Conservation (phyloP, 2,888 invertebrate genomes). For the Ceraclea dissimilis region DNA sequence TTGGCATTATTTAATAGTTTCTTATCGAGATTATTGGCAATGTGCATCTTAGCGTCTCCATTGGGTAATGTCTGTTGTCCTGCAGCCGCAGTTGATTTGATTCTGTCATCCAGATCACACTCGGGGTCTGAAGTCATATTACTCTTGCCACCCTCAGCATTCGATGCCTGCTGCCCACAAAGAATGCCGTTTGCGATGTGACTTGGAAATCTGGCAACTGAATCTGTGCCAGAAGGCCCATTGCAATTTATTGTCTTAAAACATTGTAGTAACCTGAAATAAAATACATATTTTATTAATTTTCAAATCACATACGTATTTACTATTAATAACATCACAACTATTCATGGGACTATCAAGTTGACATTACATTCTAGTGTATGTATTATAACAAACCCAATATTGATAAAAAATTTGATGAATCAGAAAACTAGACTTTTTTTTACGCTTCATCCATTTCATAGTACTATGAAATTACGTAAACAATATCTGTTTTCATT, state of each 20-base stretch:
- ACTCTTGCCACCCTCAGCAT: background rate
- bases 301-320: too few species aligned
- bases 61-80: constrained; percentile 23
- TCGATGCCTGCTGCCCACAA: background rate
- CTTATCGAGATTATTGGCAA: constrained; percentile 35
- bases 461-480: too few species aligned
- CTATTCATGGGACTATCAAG: too few species aligned
- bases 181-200: constrained; percentile 31
- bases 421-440: too few species aligned
- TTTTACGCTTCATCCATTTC: too few species aligned
- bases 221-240: constrained; percentile 41
- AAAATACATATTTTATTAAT: background rate
- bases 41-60: constrained; percentile 40
- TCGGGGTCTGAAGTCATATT: constrained; percentile 30
- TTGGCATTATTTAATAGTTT: constrained; percentile 43
- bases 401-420: too few species aligned
- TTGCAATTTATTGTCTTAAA: constrained; percentile 74
- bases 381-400: too few species aligned
- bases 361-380: too few species aligned
- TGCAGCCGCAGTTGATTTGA: constrained; percentile 10
- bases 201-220: constrained; percentile 36
- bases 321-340: too few species aligned
- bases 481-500: too few species aligned
- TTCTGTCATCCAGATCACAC: constrained; percentile 38
- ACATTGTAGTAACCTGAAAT: constrained; percentile 53